phyloP scores from a whole-genome alignment of 2,113 vertebrate genomes.

The Tragelaphus strepsiceros region DNA sequence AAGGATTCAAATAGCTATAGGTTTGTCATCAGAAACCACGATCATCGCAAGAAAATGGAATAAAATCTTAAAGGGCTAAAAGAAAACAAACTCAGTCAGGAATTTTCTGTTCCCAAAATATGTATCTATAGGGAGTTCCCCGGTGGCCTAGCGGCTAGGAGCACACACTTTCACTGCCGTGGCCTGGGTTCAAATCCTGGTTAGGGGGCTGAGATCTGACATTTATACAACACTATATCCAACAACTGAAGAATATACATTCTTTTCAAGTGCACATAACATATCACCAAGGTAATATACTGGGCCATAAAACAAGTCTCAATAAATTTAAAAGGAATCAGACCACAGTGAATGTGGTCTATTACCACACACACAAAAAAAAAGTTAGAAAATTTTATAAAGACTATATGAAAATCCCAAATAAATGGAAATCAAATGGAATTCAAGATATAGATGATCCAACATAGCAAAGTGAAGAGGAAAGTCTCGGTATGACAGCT shows the following conservation, averaged over 20 bases:
- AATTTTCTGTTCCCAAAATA: not conserved
- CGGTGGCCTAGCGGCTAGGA: too few species aligned
- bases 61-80: not conserved
- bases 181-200: not conserved
- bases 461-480: not conserved
- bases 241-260: not conserved
- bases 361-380: not conserved
- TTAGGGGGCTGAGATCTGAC: not conserved
- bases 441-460: not conserved
- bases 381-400: not conserved
- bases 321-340: constrained; percentile 24
- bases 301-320: not conserved
- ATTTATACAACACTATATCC: not conserved
- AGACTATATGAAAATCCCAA: not conserved
- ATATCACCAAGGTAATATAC: not conserved
- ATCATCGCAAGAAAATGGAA: not conserved
- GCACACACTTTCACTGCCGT: not conserved
- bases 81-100: not conserved
- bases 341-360: not conserved
- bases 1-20: not conserved
- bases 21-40: not conserved
- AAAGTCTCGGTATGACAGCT: not conserved
- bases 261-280: not conserved
- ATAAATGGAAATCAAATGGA: not conserved
- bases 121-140: not conserved